phyloP scores from a whole-genome alignment of 2,113 vertebrate genomes.

The Hipposideros armiger region DNA sequence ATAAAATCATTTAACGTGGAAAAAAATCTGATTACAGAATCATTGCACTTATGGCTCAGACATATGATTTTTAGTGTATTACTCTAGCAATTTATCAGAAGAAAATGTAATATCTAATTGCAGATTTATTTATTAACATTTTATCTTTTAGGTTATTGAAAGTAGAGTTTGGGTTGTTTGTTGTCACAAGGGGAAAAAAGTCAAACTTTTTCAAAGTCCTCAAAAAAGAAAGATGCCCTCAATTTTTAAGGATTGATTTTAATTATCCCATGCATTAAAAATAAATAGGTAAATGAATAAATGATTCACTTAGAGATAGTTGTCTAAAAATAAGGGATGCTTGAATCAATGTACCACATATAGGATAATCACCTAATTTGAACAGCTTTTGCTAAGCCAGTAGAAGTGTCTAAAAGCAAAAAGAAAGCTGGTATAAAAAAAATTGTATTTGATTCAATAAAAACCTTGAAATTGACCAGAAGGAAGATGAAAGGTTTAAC shows the following conservation, averaged over 20 bases:
- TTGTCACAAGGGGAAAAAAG: slow-evolving; percentile 64
- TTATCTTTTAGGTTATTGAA: slow-evolving; percentile 51
- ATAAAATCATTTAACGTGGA: slow-evolving; percentile 57
- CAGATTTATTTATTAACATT: slow-evolving; percentile 43
- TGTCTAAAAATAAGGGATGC: slow-evolving; percentile 68
- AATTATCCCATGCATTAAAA: slow-evolving; percentile 76
- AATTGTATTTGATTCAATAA: slow-evolving; percentile 84
- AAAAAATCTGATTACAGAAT: background rate
- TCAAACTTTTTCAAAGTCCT: background rate
- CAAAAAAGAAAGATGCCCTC: slow-evolving; percentile 69
- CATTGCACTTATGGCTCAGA: accelerated
- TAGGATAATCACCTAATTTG: slow-evolving; percentile 76
- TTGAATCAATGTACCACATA: slow-evolving; percentile 61
- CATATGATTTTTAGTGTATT: background rate
- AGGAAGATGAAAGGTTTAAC: slow-evolving; percentile 88
- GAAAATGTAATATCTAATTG: background rate
- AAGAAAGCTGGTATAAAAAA: slow-evolving; percentile 77
- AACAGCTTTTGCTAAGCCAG: slow-evolving; percentile 74
- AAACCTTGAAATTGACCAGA: slow-evolving; percentile 89
- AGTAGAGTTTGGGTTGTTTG: slow-evolving; percentile 34
- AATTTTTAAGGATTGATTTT: slow-evolving; percentile 67
- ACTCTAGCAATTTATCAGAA: background rate
- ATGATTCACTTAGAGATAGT: slow-evolving; percentile 55
- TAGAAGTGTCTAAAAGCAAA: slow-evolving; percentile 76
- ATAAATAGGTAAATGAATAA: slow-evolving; percentile 67